Base-by-base conservation (phyloP, 2,888 invertebrate species). In the Drosophila mercatorum region DNA sequence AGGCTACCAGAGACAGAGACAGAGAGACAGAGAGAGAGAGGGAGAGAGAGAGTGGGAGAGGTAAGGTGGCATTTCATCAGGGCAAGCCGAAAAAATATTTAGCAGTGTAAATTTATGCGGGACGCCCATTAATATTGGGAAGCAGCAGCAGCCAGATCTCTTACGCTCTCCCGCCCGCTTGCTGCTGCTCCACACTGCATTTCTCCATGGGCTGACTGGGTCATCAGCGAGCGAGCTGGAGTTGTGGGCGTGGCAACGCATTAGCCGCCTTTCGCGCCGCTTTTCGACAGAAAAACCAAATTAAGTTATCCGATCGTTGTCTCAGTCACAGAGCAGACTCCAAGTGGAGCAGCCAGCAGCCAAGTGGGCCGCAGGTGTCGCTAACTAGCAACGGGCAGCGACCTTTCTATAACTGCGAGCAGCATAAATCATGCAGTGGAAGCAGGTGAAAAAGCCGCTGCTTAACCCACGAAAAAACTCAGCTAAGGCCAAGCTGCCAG, bases 361-460 rank as follows among this genome's bases (percentile, higher is more conserved):
- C 28, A n/a, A 31, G 55, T 47, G 38, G 62, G 76, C 73, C 76
- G 72, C 75, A 65, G 73, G 73, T 82, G 84, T 87, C 81, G 82
- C 81, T 34, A 52, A 31, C 66, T 47, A 55, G 66, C 70, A 69
- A 44, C 62, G 63, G 69, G 68, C 70, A 69, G 68, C 80, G 71
- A 86, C 87, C 84, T 88, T 88, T 87, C 85, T 83, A 86, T 73
- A 66, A 73, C 59, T 57, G 65, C 49, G 22, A 44, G 68, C 64
- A 56, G 81, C 75, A 89, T 89, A 85, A 85, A 83, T 89, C 89
- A 89, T 69, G 52, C 57, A 60, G 53, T 68, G 76, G 70, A 58
- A 46, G 38, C 72, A 77, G 71, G 71, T 66, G 73, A 61, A 68
- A 58, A 59, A 47, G 49, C 31, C 22, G 38, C 60, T 53, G 40